Conservation (phyloP, 2,797 vertebrate species). For the Aselliscus stoliczkanus region DNA sequence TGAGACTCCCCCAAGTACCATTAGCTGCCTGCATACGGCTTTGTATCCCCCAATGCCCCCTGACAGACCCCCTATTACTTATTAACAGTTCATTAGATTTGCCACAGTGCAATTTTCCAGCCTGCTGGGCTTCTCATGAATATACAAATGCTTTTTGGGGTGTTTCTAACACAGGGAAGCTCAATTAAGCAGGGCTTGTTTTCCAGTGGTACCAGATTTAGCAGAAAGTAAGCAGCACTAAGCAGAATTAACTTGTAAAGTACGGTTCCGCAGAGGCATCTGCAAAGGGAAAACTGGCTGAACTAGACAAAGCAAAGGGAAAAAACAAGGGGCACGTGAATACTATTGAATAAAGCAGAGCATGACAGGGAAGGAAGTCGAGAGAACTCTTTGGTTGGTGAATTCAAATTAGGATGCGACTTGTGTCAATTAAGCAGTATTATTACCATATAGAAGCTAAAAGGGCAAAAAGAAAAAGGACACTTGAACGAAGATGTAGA, state of each 20-base stretch:
- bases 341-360: not conserved
- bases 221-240: slow-evolving; percentile 46
- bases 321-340: not conserved
- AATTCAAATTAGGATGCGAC: slow-evolving; percentile 31
- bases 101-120: slow-evolving; percentile 69
- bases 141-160: slow-evolving; percentile 70
- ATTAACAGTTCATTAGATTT: slow-evolving; percentile 72
- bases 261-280: not conserved
- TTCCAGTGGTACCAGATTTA: slow-evolving; percentile 49
- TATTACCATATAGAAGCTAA: not conserved
- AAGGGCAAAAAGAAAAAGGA: slow-evolving; percentile 3
- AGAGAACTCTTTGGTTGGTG: not conserved
- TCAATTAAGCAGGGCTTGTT: slow-evolving; percentile 67
- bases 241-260: slow-evolving; percentile 53
- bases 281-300: not conserved
- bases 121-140: slow-evolving; percentile 73
- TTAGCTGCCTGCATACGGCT: slow-evolving; percentile 36
- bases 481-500: not conserved
- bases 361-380: not conserved
- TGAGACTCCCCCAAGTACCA: not conserved
- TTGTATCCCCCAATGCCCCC: slow-evolving; percentile 38
- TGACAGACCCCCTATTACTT: slow-evolving; percentile 55
- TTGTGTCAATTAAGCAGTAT: not conserved
- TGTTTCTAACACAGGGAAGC: slow-evolving; percentile 64
- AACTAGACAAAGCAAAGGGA: slow-evolving; percentile 9